Evolutionary conservation across 23 tunicate genomes (phyloP).

Genomic region (Styela clava): DNA sequence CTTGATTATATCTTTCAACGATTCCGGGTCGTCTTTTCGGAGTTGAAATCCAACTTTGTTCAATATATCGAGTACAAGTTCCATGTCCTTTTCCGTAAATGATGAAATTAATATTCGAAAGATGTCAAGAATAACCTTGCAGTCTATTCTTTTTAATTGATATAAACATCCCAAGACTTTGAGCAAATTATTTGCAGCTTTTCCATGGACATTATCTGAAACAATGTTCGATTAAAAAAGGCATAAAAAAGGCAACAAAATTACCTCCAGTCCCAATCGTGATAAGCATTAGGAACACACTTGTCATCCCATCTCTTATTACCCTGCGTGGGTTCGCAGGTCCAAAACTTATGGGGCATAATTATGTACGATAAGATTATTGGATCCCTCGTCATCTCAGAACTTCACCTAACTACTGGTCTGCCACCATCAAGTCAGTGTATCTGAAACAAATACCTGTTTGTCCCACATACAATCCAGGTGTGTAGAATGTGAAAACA

Average conservation of each 20-base stretch:
- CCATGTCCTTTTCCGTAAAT: slow-evolving; percentile 67
- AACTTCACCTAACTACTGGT: too few relatives aligned
- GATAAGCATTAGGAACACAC: too few relatives aligned
- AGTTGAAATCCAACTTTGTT: slow-evolving; percentile 74
- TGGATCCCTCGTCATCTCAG: too few relatives aligned
- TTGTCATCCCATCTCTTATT: too few relatives aligned
- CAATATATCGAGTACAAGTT: slow-evolving; percentile 48
- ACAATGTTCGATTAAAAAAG: too few relatives aligned
- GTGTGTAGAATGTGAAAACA: too few relatives aligned
- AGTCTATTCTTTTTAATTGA: slow-evolving; percentile 47
- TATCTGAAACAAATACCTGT: too few relatives aligned
- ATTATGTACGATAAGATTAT: too few relatives aligned
- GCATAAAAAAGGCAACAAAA: not conserved
- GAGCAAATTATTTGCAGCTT: slow-evolving; percentile 56
- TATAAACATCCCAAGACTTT: slow-evolving; percentile 64
- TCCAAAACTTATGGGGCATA: too few relatives aligned
- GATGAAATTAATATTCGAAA: slow-evolving; percentile 33
- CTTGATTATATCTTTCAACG: slow-evolving; percentile 46
- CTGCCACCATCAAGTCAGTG: too few relatives aligned
- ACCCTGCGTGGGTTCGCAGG: too few relatives aligned
- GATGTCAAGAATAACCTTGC: slow-evolving; percentile 46
- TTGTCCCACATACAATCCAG: too few relatives aligned
- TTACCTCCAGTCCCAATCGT: not conserved
- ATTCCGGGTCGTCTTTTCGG: slow-evolving; percentile 74
- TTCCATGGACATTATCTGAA: slow-evolving; percentile 44